Conservation (phyloP, 2,888 invertebrate species). For the Tipula vernalis region DNA sequence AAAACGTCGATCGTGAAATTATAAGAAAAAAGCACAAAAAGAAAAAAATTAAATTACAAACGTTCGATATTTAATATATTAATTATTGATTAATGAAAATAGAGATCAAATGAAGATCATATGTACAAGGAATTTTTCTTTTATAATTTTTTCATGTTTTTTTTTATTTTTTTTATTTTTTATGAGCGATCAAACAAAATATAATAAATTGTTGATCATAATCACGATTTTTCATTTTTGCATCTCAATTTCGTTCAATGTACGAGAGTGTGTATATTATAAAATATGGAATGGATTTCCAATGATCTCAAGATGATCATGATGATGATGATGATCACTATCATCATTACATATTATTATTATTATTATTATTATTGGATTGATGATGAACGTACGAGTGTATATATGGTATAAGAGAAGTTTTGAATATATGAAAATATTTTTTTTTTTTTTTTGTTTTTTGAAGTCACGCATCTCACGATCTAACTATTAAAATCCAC, state of each 20-base stretch:
- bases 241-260: background rate
- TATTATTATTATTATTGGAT: background rate
- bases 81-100: constrained; percentile 4
- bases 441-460: background rate
- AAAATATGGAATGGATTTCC: background rate
- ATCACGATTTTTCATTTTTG: background rate
- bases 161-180: background rate
- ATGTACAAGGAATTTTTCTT: background rate
- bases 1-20: background rate
- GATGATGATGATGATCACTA: background rate
- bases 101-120: background rate
- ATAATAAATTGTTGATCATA: background rate
- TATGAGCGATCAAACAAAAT: background rate
- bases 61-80: background rate
- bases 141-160: background rate
- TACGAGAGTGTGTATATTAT: background rate
- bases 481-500: constrained; percentile 33
- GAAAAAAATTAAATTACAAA: background rate
- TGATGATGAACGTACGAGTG: background rate
- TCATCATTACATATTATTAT: background rate
- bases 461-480: constrained; percentile 34
- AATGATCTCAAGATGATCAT: background rate
- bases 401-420: background rate
- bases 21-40: background rate
- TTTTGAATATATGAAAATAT: background rate